Percentiles rank a stretch among this genome's conserved stretches.
phyloP scores from a whole-genome alignment of 2,113 vertebrate genomes.

The Cnemophilus loriae region DNA sequence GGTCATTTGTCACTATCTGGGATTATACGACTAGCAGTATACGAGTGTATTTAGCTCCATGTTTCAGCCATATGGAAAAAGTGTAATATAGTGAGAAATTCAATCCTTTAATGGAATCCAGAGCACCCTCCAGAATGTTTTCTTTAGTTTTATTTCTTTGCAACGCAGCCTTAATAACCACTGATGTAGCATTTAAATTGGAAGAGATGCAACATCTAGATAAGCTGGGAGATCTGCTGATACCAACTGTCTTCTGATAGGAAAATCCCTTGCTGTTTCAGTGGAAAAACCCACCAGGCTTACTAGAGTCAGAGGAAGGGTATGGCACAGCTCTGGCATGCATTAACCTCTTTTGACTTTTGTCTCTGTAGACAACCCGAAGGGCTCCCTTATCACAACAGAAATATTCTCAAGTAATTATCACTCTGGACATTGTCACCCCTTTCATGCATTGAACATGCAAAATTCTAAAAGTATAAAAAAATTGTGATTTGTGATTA shows the following conservation, averaged over 20 bases:
- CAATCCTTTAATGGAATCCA: conserved; percentile 64
- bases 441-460: not conserved
- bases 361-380: not conserved
- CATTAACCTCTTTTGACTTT: conserved; percentile 43
- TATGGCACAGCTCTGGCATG: conserved; percentile 24
- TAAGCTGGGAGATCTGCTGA: conserved; percentile 44
- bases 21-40: conserved; percentile 32
- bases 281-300: conserved; percentile 41
- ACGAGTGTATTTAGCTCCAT: not conserved
- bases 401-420: not conserved
- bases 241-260: conserved; percentile 36
- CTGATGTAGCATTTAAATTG: conserved; percentile 45
- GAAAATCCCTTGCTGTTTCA: conserved; percentile 48
- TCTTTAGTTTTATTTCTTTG: conserved; percentile 45
- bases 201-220: conserved; percentile 51
- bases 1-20: conserved; percentile 58
- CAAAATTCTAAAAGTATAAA: not conserved
- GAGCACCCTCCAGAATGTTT: conserved; percentile 47
- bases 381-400: not conserved
- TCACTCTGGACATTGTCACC: not conserved
- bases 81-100: conserved; percentile 54
- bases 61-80: conserved; percentile 47
- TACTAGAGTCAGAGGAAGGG: conserved; percentile 20
- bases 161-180: conserved; percentile 23
- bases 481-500: not conserved